Conservation (phyloP, 2,888 invertebrate genomes). For the Odontocolon sp. region DNA sequence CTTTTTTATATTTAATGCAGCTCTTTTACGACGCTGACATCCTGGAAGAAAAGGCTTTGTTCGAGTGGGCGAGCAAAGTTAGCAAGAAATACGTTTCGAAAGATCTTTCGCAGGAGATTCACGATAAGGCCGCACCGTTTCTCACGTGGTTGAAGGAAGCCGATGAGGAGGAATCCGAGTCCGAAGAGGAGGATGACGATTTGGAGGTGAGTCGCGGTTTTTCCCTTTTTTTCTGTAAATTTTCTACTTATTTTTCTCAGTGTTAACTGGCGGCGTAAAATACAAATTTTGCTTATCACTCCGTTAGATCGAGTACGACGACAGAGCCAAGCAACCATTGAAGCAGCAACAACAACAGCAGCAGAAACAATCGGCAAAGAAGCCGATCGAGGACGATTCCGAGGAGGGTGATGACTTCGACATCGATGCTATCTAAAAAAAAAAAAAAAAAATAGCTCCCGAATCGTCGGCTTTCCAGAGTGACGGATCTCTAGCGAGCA, state of each 20-base stretch:
- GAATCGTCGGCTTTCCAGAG: neutral
- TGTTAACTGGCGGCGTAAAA: too few relatives aligned
- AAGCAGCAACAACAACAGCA: slow-evolving; percentile 83
- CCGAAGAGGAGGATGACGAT: slow-evolving; percentile 88
- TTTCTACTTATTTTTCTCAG: too few relatives aligned
- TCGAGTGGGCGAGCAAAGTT: slow-evolving; percentile 98
- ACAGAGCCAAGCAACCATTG: slow-evolving; percentile 90
- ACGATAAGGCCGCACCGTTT: slow-evolving; percentile 95
- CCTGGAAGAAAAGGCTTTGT: slow-evolving; percentile 94
- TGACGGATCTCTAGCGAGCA: slow-evolving; percentile 6
- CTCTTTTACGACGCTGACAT: slow-evolving; percentile 97
- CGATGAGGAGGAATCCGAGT: slow-evolving; percentile 95
- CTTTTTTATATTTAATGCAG: slow-evolving; percentile 81
- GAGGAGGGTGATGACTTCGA: slow-evolving; percentile 91
- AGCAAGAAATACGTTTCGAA: slow-evolving; percentile 96
- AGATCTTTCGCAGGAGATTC: slow-evolving; percentile 95
- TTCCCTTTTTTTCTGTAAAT: neutral
- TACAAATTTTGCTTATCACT: slow-evolving; percentile 18
- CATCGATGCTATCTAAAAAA: slow-evolving; percentile 93
- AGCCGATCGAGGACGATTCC: slow-evolving; percentile 84
- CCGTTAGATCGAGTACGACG: slow-evolving; percentile 91
- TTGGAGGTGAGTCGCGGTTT: slow-evolving; percentile 82
- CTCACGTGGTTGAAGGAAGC: slow-evolving; percentile 98
- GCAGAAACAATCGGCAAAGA: slow-evolving; percentile 81
- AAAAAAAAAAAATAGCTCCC: slow-evolving; percentile 23